phyloP scores from a whole-genome alignment of 2,113 vertebrate genomes.

The Pangasianodon gigas region DNA sequence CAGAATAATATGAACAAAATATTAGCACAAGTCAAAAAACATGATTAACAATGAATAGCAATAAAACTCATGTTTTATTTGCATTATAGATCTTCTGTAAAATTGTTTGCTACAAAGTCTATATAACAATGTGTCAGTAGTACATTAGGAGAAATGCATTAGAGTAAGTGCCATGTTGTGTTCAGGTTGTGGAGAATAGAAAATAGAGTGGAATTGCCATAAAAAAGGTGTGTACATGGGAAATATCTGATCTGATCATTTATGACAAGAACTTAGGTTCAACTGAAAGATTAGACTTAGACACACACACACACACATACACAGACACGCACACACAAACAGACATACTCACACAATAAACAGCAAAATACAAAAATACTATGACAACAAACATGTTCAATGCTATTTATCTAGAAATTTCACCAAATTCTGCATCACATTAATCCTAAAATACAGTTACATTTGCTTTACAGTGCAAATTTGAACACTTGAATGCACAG shows the following conservation, averaged over 20 bases:
- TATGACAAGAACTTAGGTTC: not conserved
- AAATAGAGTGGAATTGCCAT: not conserved
- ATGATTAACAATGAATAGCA: not conserved
- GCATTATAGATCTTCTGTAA: not conserved
- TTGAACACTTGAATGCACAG: not conserved
- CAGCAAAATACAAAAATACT: not conserved
- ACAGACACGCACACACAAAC: conserved; percentile 8
- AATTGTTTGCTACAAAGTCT: conserved; percentile 7
- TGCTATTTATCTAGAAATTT: conserved; percentile 8
- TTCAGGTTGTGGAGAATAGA: not conserved
- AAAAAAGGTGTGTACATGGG: not conserved
- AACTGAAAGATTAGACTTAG: not conserved
- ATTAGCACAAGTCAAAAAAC: not conserved
- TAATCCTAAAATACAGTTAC: not conserved
- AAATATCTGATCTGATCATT: conserved; percentile 4
- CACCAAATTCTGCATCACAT: not conserved
- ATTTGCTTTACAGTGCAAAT: not conserved
- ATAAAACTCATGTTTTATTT: conserved; percentile 19
- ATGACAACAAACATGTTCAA: conserved; percentile 11
- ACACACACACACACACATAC: not conserved
- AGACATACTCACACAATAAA: not conserved
- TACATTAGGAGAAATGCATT: not conserved
- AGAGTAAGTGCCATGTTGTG: not conserved
- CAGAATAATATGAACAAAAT: not conserved
- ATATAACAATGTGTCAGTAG: not conserved